Evolutionary conservation across 37 sponge, comb jelly and placozoan genomes (phyloP), one percentile per base, ranked within the genome.

Genomic region (Tethya wilhelma): DNA sequence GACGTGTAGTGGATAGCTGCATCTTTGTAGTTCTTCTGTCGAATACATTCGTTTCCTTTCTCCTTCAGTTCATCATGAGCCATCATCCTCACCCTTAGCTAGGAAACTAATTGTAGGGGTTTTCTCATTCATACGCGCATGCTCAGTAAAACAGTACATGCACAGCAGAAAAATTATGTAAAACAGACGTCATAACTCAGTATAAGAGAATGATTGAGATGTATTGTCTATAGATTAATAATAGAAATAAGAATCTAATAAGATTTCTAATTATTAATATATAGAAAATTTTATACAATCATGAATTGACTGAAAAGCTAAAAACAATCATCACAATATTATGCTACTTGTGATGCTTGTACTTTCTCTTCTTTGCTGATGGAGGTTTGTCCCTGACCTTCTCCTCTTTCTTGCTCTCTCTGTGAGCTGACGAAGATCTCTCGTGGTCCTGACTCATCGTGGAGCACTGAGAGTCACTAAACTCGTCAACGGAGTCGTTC

Each of bases 391-490:
- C 84, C 56, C 55, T n/a, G n/a, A n/a, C n/a, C n/a, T n/a, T n/a
- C n/a, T n/a, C n/a, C n/a, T n/a, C 64, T 44, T 1, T 11, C 42
- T n/a, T 69, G 29, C 53, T 56, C 33, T 72, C 73, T 33, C 39
- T 28, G n/a, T n/a, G n/a, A n/a, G n/a, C n/a, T n/a, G n/a, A n/a
- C n/a, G n/a, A n/a, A n/a, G n/a, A 17, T 38, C 36, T 63, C 55
- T 83, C 83, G 33, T 42, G 78, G 41, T 87, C 87, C 64, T 55
- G 69, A 55, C 88, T 87, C 75, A 87, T 31, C 31, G 82, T 74
- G 23, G 88, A 87, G 70, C 81, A 76, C 64, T 87, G 88, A 28
- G 87, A 56, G 59, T 87, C 88, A 39, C 81, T 80, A 14, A 80
- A 23, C 1, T 82, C 89, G 19, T 83, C 89, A 43, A 73, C 44